Evolutionary conservation across 2,797 vertebrate species (phyloP), one percentile per base, ranked within the genome.

Genomic region (Sebastes elongatus): DNA sequence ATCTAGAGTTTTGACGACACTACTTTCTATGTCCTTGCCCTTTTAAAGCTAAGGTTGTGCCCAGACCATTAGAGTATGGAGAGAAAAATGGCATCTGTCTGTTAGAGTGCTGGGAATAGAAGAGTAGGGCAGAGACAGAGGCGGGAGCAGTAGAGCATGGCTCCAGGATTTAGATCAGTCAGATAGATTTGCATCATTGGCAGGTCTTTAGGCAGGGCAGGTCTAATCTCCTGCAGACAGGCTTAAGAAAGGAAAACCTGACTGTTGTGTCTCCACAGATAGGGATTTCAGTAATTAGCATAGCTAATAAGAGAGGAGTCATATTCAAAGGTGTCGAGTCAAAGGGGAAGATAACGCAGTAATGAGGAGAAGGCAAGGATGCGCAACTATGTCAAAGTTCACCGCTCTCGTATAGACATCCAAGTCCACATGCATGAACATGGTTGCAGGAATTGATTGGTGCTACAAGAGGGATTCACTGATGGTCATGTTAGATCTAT

Each of bases 161-260:
- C 90, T 87, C 78, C 84, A 83, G 95, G 94, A 95, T 96, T 95
- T 93, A 94, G 92, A 96, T 95, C 81, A 86, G 85, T 30, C 81
- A 92, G 92, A 95, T 95, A 91, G 92, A 95, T 96, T 93, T 93
- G 91, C 93, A 94, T 95, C 93, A 92, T 89, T 90, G 92, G 91
- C 92, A 93, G 88, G 87, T 93, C 91, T 93, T 92, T 78, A 89
- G 88, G 88, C 86, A 81, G 86, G 82, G 80, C 72, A 78, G 82
- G 87, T 90, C 89, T 96, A 96, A 96, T 96, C 95, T 94, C 85
- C 81, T 27, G 67, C 88, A 95, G 92, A 94, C 95, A 95, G 94
- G 91, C 93, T 93, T 92, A 90, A 89, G 93, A 90, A 91, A 90
- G 80, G 53, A 92, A 93, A 93, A 86, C 84, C 84, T 85, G 79